A percentile compares a stretch with the other conserved stretches of the same genome.
phyloP scores from a whole-genome alignment of 2,113 vertebrate genomes.

The Misgurnus mizolepis region DNA sequence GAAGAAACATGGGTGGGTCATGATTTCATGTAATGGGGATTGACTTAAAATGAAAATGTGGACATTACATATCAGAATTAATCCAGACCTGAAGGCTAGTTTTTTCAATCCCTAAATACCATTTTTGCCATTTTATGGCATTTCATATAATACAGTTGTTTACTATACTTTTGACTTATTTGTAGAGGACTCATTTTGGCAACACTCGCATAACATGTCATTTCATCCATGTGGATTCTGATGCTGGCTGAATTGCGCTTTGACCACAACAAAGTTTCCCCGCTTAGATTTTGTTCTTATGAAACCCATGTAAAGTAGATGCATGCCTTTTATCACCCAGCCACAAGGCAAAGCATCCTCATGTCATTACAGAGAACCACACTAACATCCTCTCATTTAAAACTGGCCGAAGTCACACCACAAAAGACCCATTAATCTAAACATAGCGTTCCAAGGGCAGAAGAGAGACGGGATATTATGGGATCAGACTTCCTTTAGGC shows the following conservation, averaged over 20 bases:
- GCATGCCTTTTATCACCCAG: slow-evolving; percentile 18
- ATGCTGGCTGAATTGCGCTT: slow-evolving; percentile 18
- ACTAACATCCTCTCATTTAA: slow-evolving; percentile 48
- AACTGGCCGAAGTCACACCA: slow-evolving; percentile 38
- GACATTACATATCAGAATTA: background rate
- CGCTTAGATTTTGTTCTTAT: slow-evolving; percentile 20
- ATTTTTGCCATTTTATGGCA: too few species aligned
- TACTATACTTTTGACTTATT: background rate
- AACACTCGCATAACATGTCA: background rate
- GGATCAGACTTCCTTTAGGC: slow-evolving; percentile 32
- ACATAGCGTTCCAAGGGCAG: slow-evolving; percentile 37
- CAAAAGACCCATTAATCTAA: slow-evolving; percentile 37
- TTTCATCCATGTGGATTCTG: background rate
- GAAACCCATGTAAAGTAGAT: slow-evolving; percentile 19
- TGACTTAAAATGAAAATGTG: slow-evolving; percentile 6
- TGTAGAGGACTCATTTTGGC: slow-evolving; percentile 2
- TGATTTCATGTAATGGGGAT: too few species aligned
- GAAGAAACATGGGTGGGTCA: background rate
- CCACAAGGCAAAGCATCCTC: slow-evolving; percentile 36
- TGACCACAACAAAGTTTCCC: slow-evolving; percentile 41
- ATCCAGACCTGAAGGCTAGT: too few species aligned
- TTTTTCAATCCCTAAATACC: too few species aligned
- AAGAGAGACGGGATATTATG: slow-evolving; percentile 23
- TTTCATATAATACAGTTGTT: background rate
- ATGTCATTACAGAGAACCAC: slow-evolving; percentile 46